These are phyloP conservation scores for Dasypogon diadema DNA, from an alignment of 2,888 invertebrate genomes.

Conservation along the genomic window DNA sequence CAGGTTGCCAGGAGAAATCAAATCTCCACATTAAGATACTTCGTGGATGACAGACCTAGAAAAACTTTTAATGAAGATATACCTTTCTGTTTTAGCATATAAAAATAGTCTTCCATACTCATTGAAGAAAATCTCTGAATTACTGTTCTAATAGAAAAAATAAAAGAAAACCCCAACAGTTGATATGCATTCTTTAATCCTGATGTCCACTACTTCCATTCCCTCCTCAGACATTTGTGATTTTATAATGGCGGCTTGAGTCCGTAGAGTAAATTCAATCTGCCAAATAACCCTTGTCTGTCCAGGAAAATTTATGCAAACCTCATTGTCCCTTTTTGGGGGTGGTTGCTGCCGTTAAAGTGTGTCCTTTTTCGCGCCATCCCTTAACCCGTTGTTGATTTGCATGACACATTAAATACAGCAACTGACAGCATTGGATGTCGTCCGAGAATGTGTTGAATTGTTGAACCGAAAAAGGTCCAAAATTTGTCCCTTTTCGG, in stretches of 20 bases:
- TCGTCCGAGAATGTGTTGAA: constrained; percentile 52
- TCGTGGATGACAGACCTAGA: too few relatives aligned
- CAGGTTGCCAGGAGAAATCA: too few relatives aligned
- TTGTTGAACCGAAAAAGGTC: constrained; percentile 50
- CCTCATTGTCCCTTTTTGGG: constrained; percentile 52
- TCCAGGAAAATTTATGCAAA: constrained; percentile 51
- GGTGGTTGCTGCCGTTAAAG: constrained; percentile 20
- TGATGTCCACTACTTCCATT: not conserved
- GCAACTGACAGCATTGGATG: constrained; percentile 10
- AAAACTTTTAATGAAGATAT: too few relatives aligned
- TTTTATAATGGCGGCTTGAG: constrained; percentile 38
- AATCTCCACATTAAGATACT: too few relatives aligned
- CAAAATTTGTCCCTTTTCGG: constrained; percentile 47
- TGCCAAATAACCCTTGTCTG: constrained; percentile 41
- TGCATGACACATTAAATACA: constrained; percentile 53
- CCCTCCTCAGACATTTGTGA: constrained; percentile 3
- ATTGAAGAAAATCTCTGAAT: not conserved
- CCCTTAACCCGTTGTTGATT: constrained; percentile 48
- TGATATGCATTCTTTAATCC: not conserved
- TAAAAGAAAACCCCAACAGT: not conserved
- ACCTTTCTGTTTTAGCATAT: too few relatives aligned
- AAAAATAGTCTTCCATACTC: too few relatives aligned
- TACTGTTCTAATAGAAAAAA: not conserved
- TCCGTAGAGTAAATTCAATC: constrained; percentile 39
- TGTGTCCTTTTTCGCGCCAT: constrained; percentile 53